These are phyloP conservation scores for Psittacara wagleri DNA, from an alignment of 2,113 vertebrate genomes.

Conservation along the genomic window DNA sequence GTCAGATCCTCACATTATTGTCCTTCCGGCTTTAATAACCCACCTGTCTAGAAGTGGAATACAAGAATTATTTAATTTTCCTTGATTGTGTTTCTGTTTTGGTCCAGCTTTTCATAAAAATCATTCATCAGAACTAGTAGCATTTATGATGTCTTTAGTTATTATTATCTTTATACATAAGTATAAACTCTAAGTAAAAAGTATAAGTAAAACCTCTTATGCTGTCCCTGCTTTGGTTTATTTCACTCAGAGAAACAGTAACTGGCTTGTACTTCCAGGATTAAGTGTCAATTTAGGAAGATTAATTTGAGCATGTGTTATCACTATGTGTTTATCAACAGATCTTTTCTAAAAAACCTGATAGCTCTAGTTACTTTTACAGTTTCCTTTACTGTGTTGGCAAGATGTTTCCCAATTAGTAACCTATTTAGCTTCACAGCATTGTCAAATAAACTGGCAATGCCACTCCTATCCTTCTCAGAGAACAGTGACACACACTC, in stretches of 20 bases:
- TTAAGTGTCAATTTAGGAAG: neutral
- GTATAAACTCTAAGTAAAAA: neutral
- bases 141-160: neutral
- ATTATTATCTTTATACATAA: neutral
- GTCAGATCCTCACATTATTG: neutral
- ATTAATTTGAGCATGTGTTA: neutral
- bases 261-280: neutral
- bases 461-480: neutral
- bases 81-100: neutral
- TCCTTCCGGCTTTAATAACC: slow-evolving; percentile 2
- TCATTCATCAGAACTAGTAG: neutral
- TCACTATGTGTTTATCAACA: neutral
- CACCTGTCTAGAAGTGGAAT: neutral
- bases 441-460: neutral
- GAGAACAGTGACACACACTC: neutral
- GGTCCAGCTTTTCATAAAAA: neutral
- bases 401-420: neutral
- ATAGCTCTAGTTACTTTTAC: neutral
- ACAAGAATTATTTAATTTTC: neutral
- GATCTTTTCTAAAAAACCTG: neutral
- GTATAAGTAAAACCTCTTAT: neutral
- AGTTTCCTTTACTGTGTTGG: neutral
- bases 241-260: neutral
- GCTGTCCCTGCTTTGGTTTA: neutral
- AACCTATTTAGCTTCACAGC: neutral